Percentiles rank a stretch among this genome's conserved stretches.
phyloP scores from a whole-genome alignment of 2,113 vertebrate genomes.

The Dromas ardeola region DNA sequence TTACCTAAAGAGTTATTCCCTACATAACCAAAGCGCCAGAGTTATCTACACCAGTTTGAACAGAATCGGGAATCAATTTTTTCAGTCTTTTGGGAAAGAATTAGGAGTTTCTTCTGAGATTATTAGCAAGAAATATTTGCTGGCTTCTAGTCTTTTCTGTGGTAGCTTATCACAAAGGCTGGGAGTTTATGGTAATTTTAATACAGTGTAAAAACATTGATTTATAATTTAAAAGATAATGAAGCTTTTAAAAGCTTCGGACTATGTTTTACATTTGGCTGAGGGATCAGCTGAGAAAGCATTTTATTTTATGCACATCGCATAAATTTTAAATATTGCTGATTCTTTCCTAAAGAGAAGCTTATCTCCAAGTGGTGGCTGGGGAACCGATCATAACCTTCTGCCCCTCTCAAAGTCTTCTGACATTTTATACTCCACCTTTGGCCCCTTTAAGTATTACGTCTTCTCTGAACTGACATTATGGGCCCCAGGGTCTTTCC shows the following conservation, averaged over 20 bases:
- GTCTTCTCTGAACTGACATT: background rate
- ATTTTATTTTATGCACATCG: background rate
- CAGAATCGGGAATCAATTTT: background rate
- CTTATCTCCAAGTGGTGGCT: slow-evolving; percentile 9
- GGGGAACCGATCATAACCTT: background rate
- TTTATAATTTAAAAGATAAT: background rate
- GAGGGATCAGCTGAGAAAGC: background rate
- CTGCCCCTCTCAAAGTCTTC: background rate
- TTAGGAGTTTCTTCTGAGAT: background rate
- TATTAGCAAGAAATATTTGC: background rate
- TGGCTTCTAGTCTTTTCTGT: background rate
- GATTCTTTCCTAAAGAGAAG: slow-evolving; percentile 1
- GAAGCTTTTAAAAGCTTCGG: background rate
- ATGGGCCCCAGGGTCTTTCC: background rate
- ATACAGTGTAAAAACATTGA: background rate
- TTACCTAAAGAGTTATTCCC: background rate
- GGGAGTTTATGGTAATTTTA: background rate
- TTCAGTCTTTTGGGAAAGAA: background rate
- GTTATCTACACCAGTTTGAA: background rate
- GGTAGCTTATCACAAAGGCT: background rate
- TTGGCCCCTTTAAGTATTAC: background rate
- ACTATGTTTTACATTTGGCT: background rate
- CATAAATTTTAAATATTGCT: slow-evolving; percentile 7
- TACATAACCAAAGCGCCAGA: background rate
- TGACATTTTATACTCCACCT: background rate